phyloP scores from a whole-genome alignment of 1,140 invertebrate genomes.

The Phenacoccus solenopsis region DNA sequence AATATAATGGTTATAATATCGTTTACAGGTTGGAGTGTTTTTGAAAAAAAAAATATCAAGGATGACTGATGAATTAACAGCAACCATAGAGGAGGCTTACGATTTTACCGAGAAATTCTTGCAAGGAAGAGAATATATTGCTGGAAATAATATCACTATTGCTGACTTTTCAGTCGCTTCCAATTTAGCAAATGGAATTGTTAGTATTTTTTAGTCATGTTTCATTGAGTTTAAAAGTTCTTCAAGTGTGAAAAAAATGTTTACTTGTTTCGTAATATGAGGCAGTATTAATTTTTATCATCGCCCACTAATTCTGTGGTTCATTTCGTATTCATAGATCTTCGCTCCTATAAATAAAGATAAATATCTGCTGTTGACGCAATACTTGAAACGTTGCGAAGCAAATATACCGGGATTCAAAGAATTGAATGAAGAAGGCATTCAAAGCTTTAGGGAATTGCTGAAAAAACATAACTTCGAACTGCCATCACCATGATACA shows the following conservation, averaged over 20 bases:
- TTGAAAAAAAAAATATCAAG: slow-evolving; percentile 22
- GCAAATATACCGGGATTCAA: neutral
- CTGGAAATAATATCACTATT: slow-evolving; percentile 53
- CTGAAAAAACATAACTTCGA: too few species aligned
- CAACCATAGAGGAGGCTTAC: slow-evolving; percentile 42
- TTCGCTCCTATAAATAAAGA: neutral
- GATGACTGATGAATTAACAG: neutral
- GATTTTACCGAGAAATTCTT: slow-evolving; percentile 51
- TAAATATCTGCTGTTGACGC: neutral
- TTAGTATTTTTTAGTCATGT: slow-evolving; percentile 25
- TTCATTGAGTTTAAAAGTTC: too few species aligned
- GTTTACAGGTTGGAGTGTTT: slow-evolving; percentile 31
- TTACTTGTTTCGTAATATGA: too few species aligned
- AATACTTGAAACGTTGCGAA: neutral
- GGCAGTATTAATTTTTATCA: too few species aligned
- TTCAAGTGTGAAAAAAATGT: too few species aligned
- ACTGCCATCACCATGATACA: too few species aligned
- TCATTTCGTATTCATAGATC: slow-evolving; percentile 31
- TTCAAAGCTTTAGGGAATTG: neutral
- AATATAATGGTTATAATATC: too few species aligned
- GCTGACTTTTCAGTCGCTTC: slow-evolving; percentile 52
- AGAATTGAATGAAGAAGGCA: neutral
- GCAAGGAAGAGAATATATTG: slow-evolving; percentile 47
- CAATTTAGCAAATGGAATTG: slow-evolving; percentile 50
- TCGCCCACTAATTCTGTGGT: slow-evolving; percentile 51